Conservation (phyloP, 2,113 vertebrate species). For the Gallinago jamesoni region DNA sequence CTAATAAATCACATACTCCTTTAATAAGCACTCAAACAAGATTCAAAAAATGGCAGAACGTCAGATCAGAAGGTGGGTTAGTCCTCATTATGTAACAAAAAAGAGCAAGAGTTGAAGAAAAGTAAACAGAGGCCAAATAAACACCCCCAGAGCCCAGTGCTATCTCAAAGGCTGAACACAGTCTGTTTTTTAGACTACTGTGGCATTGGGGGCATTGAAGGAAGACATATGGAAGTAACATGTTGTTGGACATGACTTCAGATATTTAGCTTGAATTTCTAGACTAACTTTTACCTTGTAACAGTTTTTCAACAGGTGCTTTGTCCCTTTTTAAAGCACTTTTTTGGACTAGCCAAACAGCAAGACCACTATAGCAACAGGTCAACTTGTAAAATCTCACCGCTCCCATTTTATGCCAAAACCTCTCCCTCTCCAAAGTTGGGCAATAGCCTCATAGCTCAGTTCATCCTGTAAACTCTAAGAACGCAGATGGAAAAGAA, state of each 20-base stretch:
- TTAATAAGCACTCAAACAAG: not conserved
- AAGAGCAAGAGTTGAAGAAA: not conserved
- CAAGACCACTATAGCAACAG: not conserved
- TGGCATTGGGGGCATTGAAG: accelerated
- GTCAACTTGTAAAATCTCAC: not conserved
- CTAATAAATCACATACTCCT: not conserved
- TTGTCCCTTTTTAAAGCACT: not conserved
- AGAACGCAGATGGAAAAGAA: not conserved
- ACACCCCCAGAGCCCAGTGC: not conserved
- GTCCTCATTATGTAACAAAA: not conserved
- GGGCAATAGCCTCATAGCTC: not conserved
- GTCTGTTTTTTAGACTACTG: not conserved
- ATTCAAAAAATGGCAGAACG: not conserved
- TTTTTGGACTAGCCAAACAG: not conserved
- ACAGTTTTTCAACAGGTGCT: not conserved
- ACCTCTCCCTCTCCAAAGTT: not conserved
- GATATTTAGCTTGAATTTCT: not conserved
- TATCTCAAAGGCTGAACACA: not conserved
- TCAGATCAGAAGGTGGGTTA: not conserved
- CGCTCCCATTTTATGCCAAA: not conserved
- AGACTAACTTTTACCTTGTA: not conserved
- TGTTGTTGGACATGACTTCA: accelerated
- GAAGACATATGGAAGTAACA: not conserved
- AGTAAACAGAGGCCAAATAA: not conserved
- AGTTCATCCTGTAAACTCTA: not conserved